Base-by-base conservation (phyloP, 2,113 vertebrate genomes). In the Shinisaurus crocodilurus region DNA sequence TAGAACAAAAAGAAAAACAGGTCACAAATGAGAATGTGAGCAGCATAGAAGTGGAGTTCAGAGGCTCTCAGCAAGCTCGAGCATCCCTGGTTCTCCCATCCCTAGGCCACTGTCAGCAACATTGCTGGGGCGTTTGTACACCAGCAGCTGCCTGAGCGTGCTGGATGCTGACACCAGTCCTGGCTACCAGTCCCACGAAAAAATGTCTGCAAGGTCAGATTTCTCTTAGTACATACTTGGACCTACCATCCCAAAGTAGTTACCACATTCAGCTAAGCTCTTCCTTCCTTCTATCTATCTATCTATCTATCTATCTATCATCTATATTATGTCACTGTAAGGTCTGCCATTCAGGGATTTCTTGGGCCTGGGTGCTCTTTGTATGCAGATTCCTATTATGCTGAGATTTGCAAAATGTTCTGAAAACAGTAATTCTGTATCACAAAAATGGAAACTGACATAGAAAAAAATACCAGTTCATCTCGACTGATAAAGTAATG, bases 401-500 rank as follows among this genome's bases (percentile, higher is more conserved):
- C 72, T 82, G 83, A 65, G 90, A 67, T 69, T 90, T 92, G 65
- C 63, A 65, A 75, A 93, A 91, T 76, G 89, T 37, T 89, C 87
- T 85, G 72, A 86, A 85, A 65, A 85, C 89, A 87, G 76, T 37
- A 90, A 60, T 20, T 90, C 75, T 84, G 75, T 92, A 89, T 93
- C 83, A 86, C 15, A 50, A 92, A 94, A 93, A 92, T 79, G 43
- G 88, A 50, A 50, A 92, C 91, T 95, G 92, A 94, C 91, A 92
- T 93, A 86, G 92, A 85, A 94, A n/a, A 93, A 95, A 91, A 72
- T 88, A 92, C 84, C 92, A 82, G 90, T 90, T 91, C 72, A 90
- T 90, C 93, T 92, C 92, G 93, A 91, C 90, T 95, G 88, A 80
- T 94, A 92, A 65, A 81, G 72, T 90, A 94, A 93, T 94, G 86